Conservation (phyloP, 2,113 vertebrate species). For the Isichthys henryi region DNA sequence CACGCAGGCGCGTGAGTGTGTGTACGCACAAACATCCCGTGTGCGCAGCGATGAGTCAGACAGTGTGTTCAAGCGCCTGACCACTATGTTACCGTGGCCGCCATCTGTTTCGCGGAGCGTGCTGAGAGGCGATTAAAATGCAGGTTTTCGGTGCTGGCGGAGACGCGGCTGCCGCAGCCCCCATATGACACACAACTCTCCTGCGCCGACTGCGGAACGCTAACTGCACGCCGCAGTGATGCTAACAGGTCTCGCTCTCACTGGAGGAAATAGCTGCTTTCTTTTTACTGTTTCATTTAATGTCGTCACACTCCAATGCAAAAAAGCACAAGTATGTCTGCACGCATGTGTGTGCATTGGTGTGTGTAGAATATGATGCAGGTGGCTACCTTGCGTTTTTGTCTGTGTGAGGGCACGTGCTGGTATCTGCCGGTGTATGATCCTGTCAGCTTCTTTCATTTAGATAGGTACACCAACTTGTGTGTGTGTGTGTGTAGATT, state of each 20-base stretch:
- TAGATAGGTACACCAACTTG: too few relatives aligned
- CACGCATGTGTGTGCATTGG: neutral
- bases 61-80: neutral
- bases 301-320: neutral
- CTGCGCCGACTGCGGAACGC: neutral
- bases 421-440: slow-evolving; percentile 23
- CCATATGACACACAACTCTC: neutral
- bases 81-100: neutral
- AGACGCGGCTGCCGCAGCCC: neutral
- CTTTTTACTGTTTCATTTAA: neutral
- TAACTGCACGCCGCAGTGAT: neutral
- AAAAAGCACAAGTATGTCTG: neutral
- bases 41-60: neutral
- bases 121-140: neutral
- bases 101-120: neutral
- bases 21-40: neutral
- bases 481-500: too few relatives aligned
- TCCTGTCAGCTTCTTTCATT: slow-evolving; percentile 29
- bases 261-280: neutral
- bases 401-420: neutral
- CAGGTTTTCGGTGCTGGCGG: neutral
- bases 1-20: neutral
- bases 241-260: neutral
- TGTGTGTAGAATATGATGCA: neutral
- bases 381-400: neutral